Base-by-base conservation (phyloP, 1,140 invertebrate species). In the Theocolax elegans region DNA sequence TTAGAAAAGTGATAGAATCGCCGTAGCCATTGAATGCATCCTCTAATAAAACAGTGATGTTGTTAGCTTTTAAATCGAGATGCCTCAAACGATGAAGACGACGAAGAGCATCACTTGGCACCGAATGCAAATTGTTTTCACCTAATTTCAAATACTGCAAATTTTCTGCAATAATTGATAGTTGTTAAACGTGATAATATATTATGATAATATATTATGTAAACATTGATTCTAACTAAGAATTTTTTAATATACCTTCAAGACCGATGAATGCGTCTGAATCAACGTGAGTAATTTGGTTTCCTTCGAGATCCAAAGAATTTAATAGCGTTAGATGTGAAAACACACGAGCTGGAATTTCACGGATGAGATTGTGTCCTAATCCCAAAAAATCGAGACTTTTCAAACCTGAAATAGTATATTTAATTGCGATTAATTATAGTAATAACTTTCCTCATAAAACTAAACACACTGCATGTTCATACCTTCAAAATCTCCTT, bases 1-100 rank as follows among this genome's bases (percentile, higher is more conserved):
- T 95, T 6, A 97, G 89, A 83, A 95, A 96, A 3, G 95, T 95
- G 49, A 97, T 93, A 1, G 94, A 94, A 80, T 94, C 93, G n/a
- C 95, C 95, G 76, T 92, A 97, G 21, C 93, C 92, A n/a, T 91
- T 89, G 81, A 97, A 97, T 2, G 94, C 92, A 76, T 96, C 94
- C 72, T 96, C 94, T 8, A 89, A 87, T 31, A 97, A 89, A 40
- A 88, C 86, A 25, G 90, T 92, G 66, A 97, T 96, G 76, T 95
- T 95, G 81, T 97, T 97, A 13, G 92, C 90, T 71, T 93, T 89
- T 8, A 97, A 87, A 81, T 97, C 94, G 67, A 97, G 87, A 77
- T 96, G 93, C n/a, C 94, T 90, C 10, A 97, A 87, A 21, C 94
- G 90, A 82, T 95, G 94, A 40, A 97, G 82, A 1, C 91, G 89